Evolutionary conservation across 2,888 invertebrate genomes (phyloP).

Genomic region (Nezara viridula): DNA sequence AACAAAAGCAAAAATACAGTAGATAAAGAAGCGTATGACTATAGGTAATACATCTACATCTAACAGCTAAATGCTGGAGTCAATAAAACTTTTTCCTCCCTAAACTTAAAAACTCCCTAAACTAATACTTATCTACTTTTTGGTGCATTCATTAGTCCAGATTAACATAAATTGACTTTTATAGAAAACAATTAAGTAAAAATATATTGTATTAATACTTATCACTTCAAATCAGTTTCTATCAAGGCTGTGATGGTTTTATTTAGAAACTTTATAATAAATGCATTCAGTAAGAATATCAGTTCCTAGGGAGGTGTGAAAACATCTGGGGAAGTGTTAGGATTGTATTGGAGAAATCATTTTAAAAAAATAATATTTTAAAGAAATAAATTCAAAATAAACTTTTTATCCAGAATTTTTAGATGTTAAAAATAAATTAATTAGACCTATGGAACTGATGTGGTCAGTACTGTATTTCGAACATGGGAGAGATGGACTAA

Average conservation of each 20-base stretch:
- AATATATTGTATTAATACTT: not conserved
- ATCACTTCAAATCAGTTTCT: not conserved
- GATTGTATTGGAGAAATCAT: not conserved
- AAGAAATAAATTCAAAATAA: not conserved
- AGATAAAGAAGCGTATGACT: not conserved
- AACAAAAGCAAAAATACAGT: not conserved
- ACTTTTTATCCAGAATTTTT: not conserved
- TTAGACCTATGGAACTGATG: no score
- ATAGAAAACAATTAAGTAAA: not conserved
- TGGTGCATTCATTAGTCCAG: not conserved
- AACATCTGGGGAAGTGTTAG: not conserved
- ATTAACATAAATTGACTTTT: not conserved
- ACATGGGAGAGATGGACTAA: no score
- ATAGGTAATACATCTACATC: not conserved
- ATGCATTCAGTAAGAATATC: not conserved
- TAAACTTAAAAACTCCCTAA: not conserved
- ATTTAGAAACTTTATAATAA: not conserved
- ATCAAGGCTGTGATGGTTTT: not conserved
- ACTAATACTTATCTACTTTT: not conserved
- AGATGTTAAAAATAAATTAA: no score
- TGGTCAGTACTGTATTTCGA: no score
- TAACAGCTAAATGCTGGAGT: slow-evolving; percentile 5
- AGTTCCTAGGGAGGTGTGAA: not conserved
- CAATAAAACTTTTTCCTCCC: not conserved
- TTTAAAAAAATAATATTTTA: not conserved